phyloP scores from a whole-genome alignment of 2,113 vertebrate genomes.

The Centropus bengalensis region DNA sequence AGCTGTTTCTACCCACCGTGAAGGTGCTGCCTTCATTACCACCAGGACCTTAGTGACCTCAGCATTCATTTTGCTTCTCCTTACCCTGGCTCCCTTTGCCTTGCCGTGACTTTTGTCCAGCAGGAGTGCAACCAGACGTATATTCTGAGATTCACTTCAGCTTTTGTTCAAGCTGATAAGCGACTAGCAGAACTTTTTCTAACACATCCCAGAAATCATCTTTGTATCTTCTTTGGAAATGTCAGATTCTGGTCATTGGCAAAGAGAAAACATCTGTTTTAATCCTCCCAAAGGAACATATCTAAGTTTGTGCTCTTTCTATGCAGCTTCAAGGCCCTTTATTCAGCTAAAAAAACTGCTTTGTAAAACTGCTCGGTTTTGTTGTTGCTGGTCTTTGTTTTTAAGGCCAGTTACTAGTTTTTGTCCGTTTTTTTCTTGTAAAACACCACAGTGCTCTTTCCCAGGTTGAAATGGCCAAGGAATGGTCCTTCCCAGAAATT shows the following conservation, averaged over 20 bases:
- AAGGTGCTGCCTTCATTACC: neutral
- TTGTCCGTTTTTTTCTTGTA: neutral
- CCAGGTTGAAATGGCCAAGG: constrained; percentile 7
- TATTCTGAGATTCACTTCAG: neutral
- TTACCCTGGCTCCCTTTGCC: neutral
- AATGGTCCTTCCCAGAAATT: neutral
- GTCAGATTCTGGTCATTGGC: neutral
- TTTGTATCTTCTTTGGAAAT: neutral
- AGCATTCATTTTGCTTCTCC: neutral
- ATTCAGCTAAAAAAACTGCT: constrained; percentile 15
- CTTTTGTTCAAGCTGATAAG: neutral
- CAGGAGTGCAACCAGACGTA: neutral
- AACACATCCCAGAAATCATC: neutral
- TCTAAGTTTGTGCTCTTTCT: neutral
- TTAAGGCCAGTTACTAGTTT: neutral
- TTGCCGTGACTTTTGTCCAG: neutral
- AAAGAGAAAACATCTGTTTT: constrained; percentile 45
- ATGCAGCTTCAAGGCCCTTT: neutral
- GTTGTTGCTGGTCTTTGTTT: neutral
- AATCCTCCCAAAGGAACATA: neutral
- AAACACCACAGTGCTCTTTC: neutral
- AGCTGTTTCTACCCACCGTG: accelerated
- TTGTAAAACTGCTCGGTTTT: neutral
- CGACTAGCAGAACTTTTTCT: neutral
- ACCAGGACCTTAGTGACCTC: neutral